A percentile compares a stretch with the other conserved stretches of the same genome.
phyloP scores from a whole-genome alignment of 1,140 invertebrate genomes.

The Tetramorium simillimum region DNA sequence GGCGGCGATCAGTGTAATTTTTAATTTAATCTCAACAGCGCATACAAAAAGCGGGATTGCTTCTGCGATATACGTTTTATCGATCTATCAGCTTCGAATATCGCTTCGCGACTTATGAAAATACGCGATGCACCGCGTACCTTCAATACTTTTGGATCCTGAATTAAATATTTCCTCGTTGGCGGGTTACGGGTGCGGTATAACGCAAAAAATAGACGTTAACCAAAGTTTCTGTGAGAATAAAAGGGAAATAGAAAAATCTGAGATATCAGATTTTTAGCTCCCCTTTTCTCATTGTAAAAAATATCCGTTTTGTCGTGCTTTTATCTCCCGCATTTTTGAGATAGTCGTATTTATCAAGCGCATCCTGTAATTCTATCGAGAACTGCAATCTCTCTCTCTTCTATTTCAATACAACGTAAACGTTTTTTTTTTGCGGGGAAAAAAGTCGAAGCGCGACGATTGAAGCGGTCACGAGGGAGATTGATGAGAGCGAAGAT shows the following conservation, averaged over 20 bases:
- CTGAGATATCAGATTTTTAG: neutral
- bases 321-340: neutral
- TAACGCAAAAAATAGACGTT: neutral
- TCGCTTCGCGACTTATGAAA: constrained; percentile 6
- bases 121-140: neutral
- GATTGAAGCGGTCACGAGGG: constrained; percentile 6
- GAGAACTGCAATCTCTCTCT: constrained; percentile 7
- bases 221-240: neutral
- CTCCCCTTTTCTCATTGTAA: neutral
- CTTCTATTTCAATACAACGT: constrained; percentile 25
- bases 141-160: neutral
- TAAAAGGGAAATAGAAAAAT: neutral
- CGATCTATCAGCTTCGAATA: neutral
- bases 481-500: constrained; percentile 36
- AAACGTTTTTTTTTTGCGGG: neutral
- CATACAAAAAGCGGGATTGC: constrained; percentile 6
- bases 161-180: neutral
- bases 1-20: constrained; percentile 43
- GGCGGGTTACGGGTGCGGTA: neutral
- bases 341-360: constrained; percentile 13
- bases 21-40: constrained; percentile 39
- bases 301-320: neutral
- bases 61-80: constrained; percentile 8
- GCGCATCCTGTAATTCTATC: constrained; percentile 10
- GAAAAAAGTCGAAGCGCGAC: neutral